Evolutionary conservation across 2,888 invertebrate species (phyloP).

Genomic region (Drosophila infuscata): DNA sequence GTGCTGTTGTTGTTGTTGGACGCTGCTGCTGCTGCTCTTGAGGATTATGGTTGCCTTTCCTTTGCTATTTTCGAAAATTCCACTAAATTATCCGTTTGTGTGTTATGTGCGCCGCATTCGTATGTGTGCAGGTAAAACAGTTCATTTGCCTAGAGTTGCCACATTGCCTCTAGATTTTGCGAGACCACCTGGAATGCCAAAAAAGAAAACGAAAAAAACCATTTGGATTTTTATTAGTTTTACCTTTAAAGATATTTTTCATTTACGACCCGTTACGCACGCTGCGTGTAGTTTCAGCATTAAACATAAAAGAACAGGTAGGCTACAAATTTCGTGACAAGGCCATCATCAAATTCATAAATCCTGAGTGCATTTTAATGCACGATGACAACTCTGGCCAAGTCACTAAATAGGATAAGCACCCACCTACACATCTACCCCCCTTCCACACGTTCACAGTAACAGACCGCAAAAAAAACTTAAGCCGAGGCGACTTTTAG

Average conservation of each 20-base stretch:
- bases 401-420: conserved; percentile 65
- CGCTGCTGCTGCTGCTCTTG: conserved; percentile 43
- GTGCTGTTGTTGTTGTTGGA: conserved; percentile 45
- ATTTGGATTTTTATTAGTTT: conserved; percentile 57
- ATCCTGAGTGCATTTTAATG: conserved; percentile 11
- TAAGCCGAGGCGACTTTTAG: conserved; percentile 57
- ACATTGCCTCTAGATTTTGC: conserved; percentile 30
- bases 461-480: conserved; percentile 43
- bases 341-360: conserved; percentile 31
- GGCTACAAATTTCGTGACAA: conserved; percentile 22
- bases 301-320: conserved; percentile 55
- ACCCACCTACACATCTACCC: conserved; percentile 40
- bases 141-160: conserved; percentile 78
- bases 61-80: conserved; percentile 79
- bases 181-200: conserved; percentile 72
- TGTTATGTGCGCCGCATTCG: conserved; percentile 30
- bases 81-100: conserved; percentile 74
- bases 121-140: conserved; percentile 76
- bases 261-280: conserved; percentile 43
- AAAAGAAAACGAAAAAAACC: conserved; percentile 17
- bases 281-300: conserved; percentile 15
- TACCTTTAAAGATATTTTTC: conserved; percentile 36
- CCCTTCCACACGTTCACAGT: background rate
- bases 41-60: conserved; percentile 69
- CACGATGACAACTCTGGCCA: conserved; percentile 47